These are phyloP conservation scores for Drosophila pseudoananassae DNA, from an alignment of 1,140 invertebrate species.

Conservation along the genomic window DNA sequence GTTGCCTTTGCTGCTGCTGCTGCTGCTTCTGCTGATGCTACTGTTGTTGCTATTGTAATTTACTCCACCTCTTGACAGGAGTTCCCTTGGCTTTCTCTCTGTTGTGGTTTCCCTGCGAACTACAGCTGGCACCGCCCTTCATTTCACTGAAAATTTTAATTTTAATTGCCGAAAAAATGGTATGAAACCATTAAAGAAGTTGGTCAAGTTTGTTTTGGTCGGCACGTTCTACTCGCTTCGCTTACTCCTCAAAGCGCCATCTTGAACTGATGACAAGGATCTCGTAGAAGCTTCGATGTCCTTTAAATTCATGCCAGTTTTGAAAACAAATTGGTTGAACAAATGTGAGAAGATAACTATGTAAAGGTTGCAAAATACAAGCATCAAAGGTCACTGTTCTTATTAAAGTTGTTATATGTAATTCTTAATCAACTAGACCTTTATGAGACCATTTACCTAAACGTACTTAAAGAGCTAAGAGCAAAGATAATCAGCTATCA, in stretches of 20 bases:
- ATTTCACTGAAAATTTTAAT: conserved; percentile 77
- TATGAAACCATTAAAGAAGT: conserved; percentile 64
- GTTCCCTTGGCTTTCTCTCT: conserved; percentile 42
- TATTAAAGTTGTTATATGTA: too few relatives aligned
- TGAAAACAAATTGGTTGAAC: too few relatives aligned
- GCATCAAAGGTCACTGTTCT: too few relatives aligned
- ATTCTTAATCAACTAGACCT: too few relatives aligned
- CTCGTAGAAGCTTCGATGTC: not conserved
- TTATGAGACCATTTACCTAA: not conserved
- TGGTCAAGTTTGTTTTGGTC: conserved; percentile 50
- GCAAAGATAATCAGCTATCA: conserved; percentile 9
- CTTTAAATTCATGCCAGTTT: too few relatives aligned
- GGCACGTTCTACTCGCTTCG: conserved; percentile 30
- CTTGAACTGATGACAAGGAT: not conserved
- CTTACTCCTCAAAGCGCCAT: conserved; percentile 12
- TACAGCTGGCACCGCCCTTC: conserved; percentile 31
- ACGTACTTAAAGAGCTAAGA: not conserved
- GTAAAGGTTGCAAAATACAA: too few relatives aligned
- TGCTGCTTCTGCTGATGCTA: not conserved
- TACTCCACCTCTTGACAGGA: not conserved
- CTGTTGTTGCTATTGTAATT: not conserved
- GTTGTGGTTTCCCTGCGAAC: conserved; percentile 67
- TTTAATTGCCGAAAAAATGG: conserved; percentile 80
- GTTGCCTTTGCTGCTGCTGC: not conserved
- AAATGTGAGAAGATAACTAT: too few relatives aligned